Evolutionary conservation across 1,140 invertebrate genomes (phyloP).

Genomic region (Ooceraea biroi): DNA sequence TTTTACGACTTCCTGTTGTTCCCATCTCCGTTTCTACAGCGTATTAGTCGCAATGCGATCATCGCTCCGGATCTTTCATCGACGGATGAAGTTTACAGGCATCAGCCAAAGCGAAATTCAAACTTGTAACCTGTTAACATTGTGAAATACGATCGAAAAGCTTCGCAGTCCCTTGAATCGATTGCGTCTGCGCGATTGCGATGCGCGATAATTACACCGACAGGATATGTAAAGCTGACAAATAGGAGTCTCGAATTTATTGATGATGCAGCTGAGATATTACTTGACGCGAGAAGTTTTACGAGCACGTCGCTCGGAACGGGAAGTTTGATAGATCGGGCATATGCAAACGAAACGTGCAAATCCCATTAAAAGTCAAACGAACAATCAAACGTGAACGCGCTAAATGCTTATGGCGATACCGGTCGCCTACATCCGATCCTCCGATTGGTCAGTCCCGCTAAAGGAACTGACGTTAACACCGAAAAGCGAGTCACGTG

Average conservation of each 20-base stretch:
- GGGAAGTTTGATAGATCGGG: too few species aligned
- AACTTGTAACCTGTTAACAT: slow-evolving; percentile 11
- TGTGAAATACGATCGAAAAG: slow-evolving; percentile 13
- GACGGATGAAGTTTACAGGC: slow-evolving; percentile 59
- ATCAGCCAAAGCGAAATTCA: slow-evolving; percentile 39
- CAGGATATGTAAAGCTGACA: slow-evolving; percentile 7
- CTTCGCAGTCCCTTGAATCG: not conserved
- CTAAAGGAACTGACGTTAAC: slow-evolving; percentile 66
- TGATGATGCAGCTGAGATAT: too few species aligned
- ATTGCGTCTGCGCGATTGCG: slow-evolving; percentile 9
- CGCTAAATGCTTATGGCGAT: not conserved
- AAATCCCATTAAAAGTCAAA: not conserved
- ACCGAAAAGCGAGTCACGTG: slow-evolving; percentile 67
- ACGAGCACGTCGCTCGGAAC: too few species aligned
- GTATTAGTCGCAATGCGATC: slow-evolving; percentile 2
- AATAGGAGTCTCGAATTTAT: not conserved
- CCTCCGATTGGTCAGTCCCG: slow-evolving; percentile 18
- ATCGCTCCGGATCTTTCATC: slow-evolving; percentile 35
- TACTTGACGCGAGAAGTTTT: too few species aligned
- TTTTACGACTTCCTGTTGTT: slow-evolving; percentile 69
- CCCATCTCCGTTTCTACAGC: slow-evolving; percentile 50
- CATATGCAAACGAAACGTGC: too few species aligned
- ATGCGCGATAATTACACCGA: slow-evolving; percentile 28
- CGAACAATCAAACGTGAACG: slow-evolving; percentile 14
- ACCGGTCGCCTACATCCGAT: slow-evolving; percentile 59